A percentile compares a stretch with the other conserved stretches of the same genome.
Conservation (phyloP, 2,113 vertebrate genomes). For the Embiotoca jacksoni region DNA sequence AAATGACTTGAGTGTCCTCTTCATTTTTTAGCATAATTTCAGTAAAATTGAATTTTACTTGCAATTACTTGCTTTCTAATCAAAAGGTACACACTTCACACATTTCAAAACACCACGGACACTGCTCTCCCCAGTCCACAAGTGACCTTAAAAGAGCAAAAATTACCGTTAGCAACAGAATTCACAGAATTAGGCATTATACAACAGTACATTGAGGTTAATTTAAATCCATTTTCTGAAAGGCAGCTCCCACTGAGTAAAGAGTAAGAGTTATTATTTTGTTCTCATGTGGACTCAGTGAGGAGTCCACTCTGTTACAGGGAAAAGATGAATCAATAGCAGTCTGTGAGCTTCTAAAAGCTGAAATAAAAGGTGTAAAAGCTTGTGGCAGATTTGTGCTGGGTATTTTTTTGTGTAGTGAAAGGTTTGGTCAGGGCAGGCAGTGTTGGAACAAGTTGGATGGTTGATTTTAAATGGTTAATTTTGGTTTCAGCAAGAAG, state of each 20-base stretch:
- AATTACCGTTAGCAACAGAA: constrained; percentile 36
- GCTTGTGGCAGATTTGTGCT: neutral
- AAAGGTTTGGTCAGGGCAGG: no score
- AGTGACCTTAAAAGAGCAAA: constrained; percentile 32
- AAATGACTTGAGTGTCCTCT: constrained; percentile 46
- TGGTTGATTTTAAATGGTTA: no score
- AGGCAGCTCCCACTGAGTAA: constrained; percentile 1
- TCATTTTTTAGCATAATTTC: constrained; percentile 30
- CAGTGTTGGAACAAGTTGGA: neutral
- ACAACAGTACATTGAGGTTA: constrained; percentile 2
- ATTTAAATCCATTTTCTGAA: constrained; percentile 47
- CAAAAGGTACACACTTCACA: constrained; percentile 25
- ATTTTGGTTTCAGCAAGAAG: neutral
- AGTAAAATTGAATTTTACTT: constrained; percentile 37
- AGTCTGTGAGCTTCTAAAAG: neutral
- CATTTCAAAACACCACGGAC: constrained; percentile 9
- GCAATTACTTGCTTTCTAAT: constrained; percentile 48
- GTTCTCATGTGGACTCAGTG: constrained; percentile 18
- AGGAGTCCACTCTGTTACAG: neutral
- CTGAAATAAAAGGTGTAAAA: constrained; percentile 12
- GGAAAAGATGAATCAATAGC: neutral
- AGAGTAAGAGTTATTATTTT: neutral
- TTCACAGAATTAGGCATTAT: constrained; percentile 2
- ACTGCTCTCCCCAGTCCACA: neutral
- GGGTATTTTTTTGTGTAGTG: neutral